Evolutionary conservation across 2,797 vertebrate species (phyloP).

Genomic region (Arrhamphus sclerolepis): DNA sequence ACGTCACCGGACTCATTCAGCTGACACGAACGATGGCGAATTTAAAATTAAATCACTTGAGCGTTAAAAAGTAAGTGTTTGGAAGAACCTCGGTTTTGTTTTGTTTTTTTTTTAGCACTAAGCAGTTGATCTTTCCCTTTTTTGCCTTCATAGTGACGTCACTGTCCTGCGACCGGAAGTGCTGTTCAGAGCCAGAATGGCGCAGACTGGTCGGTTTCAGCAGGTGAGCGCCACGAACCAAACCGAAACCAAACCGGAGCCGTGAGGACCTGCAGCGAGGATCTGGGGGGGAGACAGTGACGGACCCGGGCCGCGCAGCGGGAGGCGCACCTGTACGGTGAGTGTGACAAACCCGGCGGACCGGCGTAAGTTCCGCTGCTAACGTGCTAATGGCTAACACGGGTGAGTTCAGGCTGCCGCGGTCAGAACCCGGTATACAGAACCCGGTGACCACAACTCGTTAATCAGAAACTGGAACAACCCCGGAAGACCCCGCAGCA

Average conservation of each 20-base stretch:
- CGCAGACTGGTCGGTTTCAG: slow-evolving; percentile 50
- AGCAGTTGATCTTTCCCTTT: no score
- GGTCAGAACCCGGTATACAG: no score
- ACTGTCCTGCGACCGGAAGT: slow-evolving; percentile 47
- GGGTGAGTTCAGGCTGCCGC: no score
- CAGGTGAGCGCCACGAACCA: slow-evolving; percentile 38
- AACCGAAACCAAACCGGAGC: not conserved
- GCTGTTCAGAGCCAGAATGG: slow-evolving; percentile 64
- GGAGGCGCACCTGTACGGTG: slow-evolving; percentile 16
- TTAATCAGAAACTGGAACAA: no score
- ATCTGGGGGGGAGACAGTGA: not conserved
- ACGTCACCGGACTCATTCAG: no score
- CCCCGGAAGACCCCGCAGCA: no score
- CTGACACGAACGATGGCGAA: no score
- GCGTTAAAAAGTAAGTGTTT: no score
- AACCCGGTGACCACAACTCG: no score
- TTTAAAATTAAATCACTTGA: no score
- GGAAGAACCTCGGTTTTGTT: no score
- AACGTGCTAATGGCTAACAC: slow-evolving; percentile 46
- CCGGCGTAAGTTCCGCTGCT: not conserved
- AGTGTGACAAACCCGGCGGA: not conserved
- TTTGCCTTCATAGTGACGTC: slow-evolving; percentile 22
- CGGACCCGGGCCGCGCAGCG: not conserved
- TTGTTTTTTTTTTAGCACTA: no score
- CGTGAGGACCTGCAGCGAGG: not conserved